These are phyloP conservation scores for Calcarius lapponicus DNA, from an alignment of 2,797 vertebrate species.

Conservation along the genomic window DNA sequence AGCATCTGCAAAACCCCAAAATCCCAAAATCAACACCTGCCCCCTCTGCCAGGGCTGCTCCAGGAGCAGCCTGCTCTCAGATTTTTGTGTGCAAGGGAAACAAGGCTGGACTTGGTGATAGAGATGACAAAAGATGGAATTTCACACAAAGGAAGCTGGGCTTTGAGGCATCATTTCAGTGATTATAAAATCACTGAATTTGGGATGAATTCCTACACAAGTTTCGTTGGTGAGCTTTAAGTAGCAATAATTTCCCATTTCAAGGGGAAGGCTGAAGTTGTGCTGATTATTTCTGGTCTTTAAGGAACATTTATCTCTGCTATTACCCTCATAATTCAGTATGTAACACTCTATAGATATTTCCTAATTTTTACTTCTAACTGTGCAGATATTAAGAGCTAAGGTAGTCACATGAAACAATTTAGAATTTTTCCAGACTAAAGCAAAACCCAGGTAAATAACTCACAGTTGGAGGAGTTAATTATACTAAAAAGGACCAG, in stretches of 20 bases:
- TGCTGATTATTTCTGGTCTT: neutral
- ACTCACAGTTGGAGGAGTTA: neutral
- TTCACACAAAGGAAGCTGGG: neutral
- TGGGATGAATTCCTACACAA: neutral
- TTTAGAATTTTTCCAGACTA: neutral
- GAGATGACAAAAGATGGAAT: neutral
- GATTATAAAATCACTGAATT: neutral
- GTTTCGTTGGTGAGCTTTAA: neutral
- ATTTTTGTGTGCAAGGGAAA: fast-evolving
- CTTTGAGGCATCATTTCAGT: neutral
- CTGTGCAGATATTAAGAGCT: neutral
- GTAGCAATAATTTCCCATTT: neutral
- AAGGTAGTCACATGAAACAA: fast-evolving
- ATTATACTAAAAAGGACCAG: neutral
- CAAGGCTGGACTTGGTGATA: fast-evolving
- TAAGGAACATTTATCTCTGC: neutral
- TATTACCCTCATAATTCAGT: neutral
- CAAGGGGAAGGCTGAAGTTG: neutral
- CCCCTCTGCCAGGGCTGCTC: too few species aligned
- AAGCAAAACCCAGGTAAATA: neutral
- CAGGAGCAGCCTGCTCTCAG: too few species aligned
- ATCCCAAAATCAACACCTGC: too few species aligned
- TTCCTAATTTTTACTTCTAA: neutral
- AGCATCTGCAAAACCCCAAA: too few species aligned
- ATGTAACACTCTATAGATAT: neutral